phyloP scores from a whole-genome alignment of 2,113 vertebrate species.

The Odobenus rosmarus region DNA sequence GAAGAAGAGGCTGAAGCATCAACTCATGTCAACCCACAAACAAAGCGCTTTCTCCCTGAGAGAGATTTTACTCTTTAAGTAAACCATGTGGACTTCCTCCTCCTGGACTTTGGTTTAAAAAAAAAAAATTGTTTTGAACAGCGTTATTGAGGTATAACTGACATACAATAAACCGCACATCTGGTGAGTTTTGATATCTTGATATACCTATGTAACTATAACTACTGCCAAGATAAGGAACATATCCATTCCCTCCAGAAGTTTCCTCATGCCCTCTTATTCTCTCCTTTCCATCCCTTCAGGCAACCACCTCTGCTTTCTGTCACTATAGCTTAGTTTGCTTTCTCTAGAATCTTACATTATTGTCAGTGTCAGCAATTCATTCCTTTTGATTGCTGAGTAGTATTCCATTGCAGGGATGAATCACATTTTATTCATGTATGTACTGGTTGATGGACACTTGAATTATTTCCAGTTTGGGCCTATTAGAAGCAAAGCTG shows the following conservation, averaged over 20 bases:
- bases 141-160: background rate
- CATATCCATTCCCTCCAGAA: background rate
- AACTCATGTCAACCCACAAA: background rate
- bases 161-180: background rate
- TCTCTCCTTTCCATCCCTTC: background rate
- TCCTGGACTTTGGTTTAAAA: background rate
- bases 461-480: background rate
- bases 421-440: background rate
- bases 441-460: background rate
- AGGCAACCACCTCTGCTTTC: background rate
- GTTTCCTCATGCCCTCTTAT: background rate
- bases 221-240: background rate
- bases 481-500: background rate
- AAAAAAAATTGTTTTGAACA: background rate
- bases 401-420: background rate
- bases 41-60: background rate
- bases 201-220: background rate
- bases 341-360: background rate
- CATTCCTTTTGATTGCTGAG: background rate
- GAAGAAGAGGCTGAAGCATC: background rate
- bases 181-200: background rate
- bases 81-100: background rate
- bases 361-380: background rate
- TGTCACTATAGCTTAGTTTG: background rate
- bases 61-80: background rate